Evolutionary conservation across 2,797 vertebrate genomes (phyloP), one percentile per base, ranked within the genome.

Genomic region (Dromococcyx pavoninus): DNA sequence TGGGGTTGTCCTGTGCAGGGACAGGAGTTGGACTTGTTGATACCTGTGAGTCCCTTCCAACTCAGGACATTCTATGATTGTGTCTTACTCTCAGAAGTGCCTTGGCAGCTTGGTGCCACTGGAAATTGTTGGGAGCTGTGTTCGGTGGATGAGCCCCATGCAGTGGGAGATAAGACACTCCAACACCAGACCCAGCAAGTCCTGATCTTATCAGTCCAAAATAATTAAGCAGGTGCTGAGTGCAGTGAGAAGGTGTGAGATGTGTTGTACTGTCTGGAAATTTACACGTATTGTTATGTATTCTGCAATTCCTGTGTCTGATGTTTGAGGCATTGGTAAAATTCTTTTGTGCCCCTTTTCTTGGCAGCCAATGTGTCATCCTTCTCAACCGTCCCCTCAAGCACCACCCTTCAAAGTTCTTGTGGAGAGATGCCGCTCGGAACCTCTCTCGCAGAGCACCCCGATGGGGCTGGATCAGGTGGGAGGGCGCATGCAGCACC

Each of bases 361-460:
- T 57, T 97, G 97, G 74, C 96, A 99, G 99, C 97, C 97, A 5
- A 93, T 98, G 79, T 98, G 98, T 89, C 98, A 98, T 4, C 98
- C 98, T n/a, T 92, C 95, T 22, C 98, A 98, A 62, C 97, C 98
- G 56, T 98, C 97, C n/a, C 98, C 98, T 0, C 96, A 95, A 65
- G 98, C 98, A 60, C 98, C 98, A 51, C 98, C 98, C 6, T 98
- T 98, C 92, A 98, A 98, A 97, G 97, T 91, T 7, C 97, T 98
- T 13, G 98, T 99, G 88, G 98, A 99, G 97, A 98, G 98, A 81
- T 99, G 98, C 83, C 98, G 97, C 51, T 99, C 98, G 1, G 96
- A 99, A 51, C 98, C 98, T 6, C 97, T 99, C 16, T 98, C 98
- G 51, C 98, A 98, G 95, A 98, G 98, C 94, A 98, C 98, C 10